Evolutionary conservation across 2,113 vertebrate species (phyloP).

Genomic region (human (Homo sapiens)): DNA sequence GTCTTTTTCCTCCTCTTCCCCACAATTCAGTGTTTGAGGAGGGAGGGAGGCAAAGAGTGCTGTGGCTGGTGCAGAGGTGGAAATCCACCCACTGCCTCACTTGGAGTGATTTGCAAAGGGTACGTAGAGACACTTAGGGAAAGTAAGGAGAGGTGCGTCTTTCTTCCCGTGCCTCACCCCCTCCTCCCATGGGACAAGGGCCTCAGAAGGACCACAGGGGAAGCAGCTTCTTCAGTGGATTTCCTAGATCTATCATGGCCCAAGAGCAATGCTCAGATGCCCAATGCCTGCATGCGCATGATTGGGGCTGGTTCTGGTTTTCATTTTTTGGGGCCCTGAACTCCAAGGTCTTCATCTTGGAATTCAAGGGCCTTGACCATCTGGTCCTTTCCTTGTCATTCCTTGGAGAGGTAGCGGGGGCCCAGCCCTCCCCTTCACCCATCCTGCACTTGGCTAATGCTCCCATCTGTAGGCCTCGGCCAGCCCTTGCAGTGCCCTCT

Average conservation of each 20-base stretch:
- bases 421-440: too few relatives aligned
- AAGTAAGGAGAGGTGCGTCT: neutral
- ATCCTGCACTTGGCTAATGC: neutral
- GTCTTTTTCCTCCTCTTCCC: neutral
- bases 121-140: neutral
- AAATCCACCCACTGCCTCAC: neutral
- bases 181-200: neutral
- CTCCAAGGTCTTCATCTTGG: neutral
- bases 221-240: too few relatives aligned
- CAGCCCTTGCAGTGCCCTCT: neutral
- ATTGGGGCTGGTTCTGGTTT: neutral
- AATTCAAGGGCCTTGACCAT: neutral
- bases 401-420: neutral
- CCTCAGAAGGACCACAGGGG: neutral
- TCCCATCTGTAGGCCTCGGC: neutral
- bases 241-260: too few relatives aligned
- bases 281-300: accelerated
- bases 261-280: neutral
- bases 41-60: neutral
- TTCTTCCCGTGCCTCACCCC: neutral
- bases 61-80: neutral
- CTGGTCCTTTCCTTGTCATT: neutral
- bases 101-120: neutral
- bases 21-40: neutral
- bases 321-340: neutral